Base-by-base conservation (phyloP, 2,113 vertebrate genomes). In the Smithornis capensis region DNA sequence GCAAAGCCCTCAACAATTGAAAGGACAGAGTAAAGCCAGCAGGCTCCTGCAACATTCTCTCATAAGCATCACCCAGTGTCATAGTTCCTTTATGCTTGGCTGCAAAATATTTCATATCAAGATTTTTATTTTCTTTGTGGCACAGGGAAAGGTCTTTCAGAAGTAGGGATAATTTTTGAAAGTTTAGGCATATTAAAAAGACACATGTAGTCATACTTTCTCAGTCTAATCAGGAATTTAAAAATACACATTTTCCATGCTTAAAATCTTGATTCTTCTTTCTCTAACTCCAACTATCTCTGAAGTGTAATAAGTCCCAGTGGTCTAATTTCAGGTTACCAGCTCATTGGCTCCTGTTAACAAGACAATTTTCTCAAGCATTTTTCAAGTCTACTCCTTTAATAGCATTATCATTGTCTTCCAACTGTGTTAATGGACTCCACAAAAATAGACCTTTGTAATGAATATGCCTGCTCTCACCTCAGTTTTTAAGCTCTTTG, bases 371-470 rank as follows among this genome's bases (percentile, higher is more conserved):
- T 88, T 80, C 67, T 50, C 45, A 73, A 90, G 79, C 28, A 74
- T 88, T 92, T 88, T 83, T 90, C 85, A 83, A 85, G 65, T 45
- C 31, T 65, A 64, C 67, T 87, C 24, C 65, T 87, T 90, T 93
- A 96, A 83, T 76, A 73, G 67, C 53, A 90, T 88, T 96, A 93
- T 90, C 85, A 87, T 88, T 90, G 78, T 93, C 95, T 95, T 92
- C 75, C 71, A 86, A n/a, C 67, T 73, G 47, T 7, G 71, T 35
- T 92, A 94, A 96, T 83, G 37, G 59, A 69, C 85, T 94, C 63
- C 79, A 65, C 42, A 88, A 37, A 89, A 92, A 90, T 5, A 90
- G 81, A 62, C 74, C n/a, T 79, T n/a, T 44, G n/a, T 40, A 47
- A 95, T 40, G 62, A 93, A 75, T 22, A 33, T 35, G 14, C 62